phyloP scores from a whole-genome alignment of 2,797 vertebrate genomes.

The Propithecus perrieri region DNA sequence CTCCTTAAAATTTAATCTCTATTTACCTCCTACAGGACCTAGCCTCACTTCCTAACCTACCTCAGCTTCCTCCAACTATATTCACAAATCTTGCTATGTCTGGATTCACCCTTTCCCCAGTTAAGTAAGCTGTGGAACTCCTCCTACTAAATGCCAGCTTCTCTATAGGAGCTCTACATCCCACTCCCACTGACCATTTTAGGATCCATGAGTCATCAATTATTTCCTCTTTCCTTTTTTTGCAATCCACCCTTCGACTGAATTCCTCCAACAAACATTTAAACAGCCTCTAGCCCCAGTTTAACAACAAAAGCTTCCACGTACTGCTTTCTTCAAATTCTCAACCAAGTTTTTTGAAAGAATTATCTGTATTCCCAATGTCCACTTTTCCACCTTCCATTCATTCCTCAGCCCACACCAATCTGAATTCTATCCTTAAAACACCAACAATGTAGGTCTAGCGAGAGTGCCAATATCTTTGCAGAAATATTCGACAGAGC shows the following conservation, averaged over 20 bases:
- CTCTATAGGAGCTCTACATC: neutral
- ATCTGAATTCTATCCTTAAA: neutral
- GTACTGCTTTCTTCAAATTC: neutral
- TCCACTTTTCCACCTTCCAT: neutral
- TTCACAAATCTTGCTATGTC: no score
- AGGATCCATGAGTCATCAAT: neutral
- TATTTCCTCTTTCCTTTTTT: neutral
- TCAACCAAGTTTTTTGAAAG: neutral
- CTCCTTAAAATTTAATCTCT: neutral
- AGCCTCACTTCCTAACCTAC: neutral
- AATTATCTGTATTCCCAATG: neutral
- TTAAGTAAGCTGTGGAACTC: neutral
- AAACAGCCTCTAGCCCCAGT: neutral
- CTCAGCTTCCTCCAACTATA: neutral
- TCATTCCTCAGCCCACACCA: neutral
- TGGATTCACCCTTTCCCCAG: neutral
- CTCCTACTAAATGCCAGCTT: neutral
- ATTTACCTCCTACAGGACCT: neutral
- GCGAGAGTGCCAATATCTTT: neutral
- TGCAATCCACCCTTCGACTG: neutral
- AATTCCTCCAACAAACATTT: neutral
- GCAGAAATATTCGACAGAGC: neutral
- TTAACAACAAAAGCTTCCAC: neutral
- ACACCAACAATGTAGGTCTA: neutral
- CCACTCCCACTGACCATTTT: neutral